Evolutionary conservation across 2,888 invertebrate genomes (phyloP), one percentile per base, ranked within the genome.

Genomic region (Acanthacorydalis orientalis): DNA sequence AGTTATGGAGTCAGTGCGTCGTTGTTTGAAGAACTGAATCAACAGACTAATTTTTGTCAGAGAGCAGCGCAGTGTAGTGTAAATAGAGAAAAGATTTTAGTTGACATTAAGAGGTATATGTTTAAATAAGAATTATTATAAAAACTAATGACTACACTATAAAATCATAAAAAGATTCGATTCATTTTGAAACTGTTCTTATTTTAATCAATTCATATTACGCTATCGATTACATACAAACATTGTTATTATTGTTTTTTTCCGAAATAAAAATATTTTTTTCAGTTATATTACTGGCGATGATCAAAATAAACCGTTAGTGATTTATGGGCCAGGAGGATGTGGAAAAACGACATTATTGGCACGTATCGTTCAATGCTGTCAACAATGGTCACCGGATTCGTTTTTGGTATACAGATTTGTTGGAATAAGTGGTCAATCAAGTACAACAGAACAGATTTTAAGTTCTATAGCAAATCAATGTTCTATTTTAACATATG

Each of bases 341-440:
- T 82, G 83, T 62, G 89, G 89, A 1, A 89, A 89, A 65, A 86
- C 85, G 4, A 83, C 84, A 1, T 67, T 88, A 7, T 71, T 86
- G 35, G 83, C 89, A 1, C 74, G 83, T 52, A 77, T 83, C 9
- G 78, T 78, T 43, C 74, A 78, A 43, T 72, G 76, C 44, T 75
- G 79, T 48, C 75, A 77, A 44, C 64, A 72, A 37, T 78, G 77
- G 72, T 68, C 75, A 50, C 77, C 78, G 1, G 80, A 81, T 59
- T 68, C 77, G 4, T 64, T 64, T 52, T 53, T 63, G 34, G 60
- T 72, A 51, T 60, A 60, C 57, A 73, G 83, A 58, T 81, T 80
- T 59, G 73, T 78, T 37, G 78, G 78, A 40, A 69, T 79, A 52
- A 79, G 80, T 43, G 70, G 75, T 2, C 75, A 77, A 57, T 79